Percentiles rank a stretch among this genome's conserved stretches.
Conservation (phyloP, 2,888 invertebrate genomes). For the Siphlonurus alternatus region DNA sequence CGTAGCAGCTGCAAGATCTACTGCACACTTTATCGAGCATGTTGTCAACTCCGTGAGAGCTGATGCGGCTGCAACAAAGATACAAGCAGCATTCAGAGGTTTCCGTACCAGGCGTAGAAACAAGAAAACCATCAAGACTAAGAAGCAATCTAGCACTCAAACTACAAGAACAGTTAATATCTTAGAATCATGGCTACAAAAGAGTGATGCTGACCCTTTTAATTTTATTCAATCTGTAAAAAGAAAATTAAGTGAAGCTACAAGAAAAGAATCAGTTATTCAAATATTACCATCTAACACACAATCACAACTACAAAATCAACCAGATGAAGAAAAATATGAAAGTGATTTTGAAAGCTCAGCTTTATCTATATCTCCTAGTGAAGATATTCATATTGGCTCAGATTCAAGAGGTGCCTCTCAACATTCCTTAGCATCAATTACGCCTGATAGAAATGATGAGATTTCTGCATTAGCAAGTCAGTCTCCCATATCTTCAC, state of each 20-base stretch:
- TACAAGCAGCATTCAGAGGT: not conserved
- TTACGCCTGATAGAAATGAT: not conserved
- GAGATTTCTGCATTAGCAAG: not conserved
- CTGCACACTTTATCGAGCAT: not conserved
- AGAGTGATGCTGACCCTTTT: constrained; percentile 1
- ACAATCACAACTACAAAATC: not conserved
- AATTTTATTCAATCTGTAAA: constrained; percentile 8
- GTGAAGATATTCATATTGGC: not conserved
- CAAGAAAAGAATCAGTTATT: not conserved
- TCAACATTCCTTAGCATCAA: not conserved
- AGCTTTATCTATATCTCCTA: not conserved
- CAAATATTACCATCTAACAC: not conserved
- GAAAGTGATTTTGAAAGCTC: constrained; percentile 9
- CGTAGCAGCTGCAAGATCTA: not conserved
- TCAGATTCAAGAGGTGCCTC: not conserved
- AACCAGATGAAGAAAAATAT: constrained; percentile 5
- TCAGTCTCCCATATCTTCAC: not conserved
- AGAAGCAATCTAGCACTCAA: not conserved
- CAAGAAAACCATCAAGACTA: not conserved
- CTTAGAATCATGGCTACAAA: not conserved
- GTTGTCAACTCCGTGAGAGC: not conserved
- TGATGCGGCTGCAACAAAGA: not conserved
- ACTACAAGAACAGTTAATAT: not conserved
- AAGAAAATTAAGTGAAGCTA: constrained; percentile 4
- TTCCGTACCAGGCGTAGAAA: not conserved